A percentile compares a stretch with the other conserved stretches of the same genome.
These are phyloP conservation scores for Eueides isabella DNA, from an alignment of 1,140 invertebrate species.

Conservation along the genomic window DNA sequence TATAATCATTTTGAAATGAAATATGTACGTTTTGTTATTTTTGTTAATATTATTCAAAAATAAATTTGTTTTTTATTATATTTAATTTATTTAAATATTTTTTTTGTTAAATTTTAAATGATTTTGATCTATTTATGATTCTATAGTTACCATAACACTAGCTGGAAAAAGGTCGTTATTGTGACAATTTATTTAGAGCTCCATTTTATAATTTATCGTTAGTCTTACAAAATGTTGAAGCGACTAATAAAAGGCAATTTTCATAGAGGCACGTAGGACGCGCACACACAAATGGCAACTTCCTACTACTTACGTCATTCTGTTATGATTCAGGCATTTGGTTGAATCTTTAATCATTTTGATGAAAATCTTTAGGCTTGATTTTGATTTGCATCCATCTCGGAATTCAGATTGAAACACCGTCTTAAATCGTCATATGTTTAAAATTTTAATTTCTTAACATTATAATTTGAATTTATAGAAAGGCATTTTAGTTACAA, in stretches of 20 bases:
- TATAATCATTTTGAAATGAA: too few species aligned
- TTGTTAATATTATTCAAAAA: too few species aligned
- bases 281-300: constrained; percentile 67
- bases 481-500: neutral
- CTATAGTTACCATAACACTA: too few species aligned
- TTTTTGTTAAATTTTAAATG: too few species aligned
- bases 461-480: neutral
- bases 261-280: constrained; percentile 61
- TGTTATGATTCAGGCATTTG: constrained; percentile 62
- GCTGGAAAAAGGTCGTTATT: neutral
- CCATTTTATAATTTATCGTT: neutral
- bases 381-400: constrained; percentile 16
- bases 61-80: too few species aligned
- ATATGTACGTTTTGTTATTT: too few species aligned
- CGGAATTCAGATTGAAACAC: neutral
- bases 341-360: constrained; percentile 43
- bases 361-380: constrained; percentile 50
- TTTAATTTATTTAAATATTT: too few species aligned
- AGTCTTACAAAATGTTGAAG: neutral
- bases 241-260: constrained; percentile 39
- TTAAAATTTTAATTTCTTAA: neutral
- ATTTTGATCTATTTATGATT: too few species aligned
- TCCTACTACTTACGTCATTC: constrained; percentile 73
- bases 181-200: neutral
- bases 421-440: neutral